A percentile compares a stretch with the other conserved stretches of the same genome.
Evolutionary conservation across 1,140 invertebrate species (phyloP).

Genomic region (Pinna nobilis): DNA sequence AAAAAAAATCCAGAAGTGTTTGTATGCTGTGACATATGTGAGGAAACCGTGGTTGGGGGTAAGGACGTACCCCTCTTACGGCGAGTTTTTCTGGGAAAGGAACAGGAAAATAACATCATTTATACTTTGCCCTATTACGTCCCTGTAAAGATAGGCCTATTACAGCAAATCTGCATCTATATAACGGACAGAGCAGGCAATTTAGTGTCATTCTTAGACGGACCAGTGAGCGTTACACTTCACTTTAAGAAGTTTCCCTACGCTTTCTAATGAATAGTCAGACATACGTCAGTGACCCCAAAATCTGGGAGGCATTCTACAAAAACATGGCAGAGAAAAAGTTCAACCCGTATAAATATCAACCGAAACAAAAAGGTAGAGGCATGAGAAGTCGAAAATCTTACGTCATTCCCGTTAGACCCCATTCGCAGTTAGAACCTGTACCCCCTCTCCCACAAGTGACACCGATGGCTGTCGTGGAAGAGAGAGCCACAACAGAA

Average conservation of each 20-base stretch:
- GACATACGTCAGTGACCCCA: conserved; percentile 29
- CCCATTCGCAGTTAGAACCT: conserved; percentile 8
- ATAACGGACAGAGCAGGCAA: conserved; percentile 14
- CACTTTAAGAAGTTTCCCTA: conserved; percentile 26
- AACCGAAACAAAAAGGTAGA: neutral
- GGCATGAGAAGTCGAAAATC: neutral
- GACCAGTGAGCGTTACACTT: conserved; percentile 13
- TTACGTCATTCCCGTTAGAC: neutral
- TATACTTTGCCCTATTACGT: conserved; percentile 21
- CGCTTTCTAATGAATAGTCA: conserved; percentile 8
- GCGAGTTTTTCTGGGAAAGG: neutral
- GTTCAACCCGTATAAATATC: conserved; percentile 24
- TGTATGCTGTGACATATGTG: conserved; percentile 15
- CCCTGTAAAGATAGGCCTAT: neutral
- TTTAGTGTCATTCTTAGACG: conserved; percentile 13
- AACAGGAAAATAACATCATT: conserved; percentile 5
- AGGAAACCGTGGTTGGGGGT: conserved; percentile 12
- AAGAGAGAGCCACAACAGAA: conserved; percentile 21
- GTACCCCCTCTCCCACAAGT: neutral
- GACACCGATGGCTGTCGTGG: conserved; percentile 26
- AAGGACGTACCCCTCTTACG: conserved; percentile 7
- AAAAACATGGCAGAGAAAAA: conserved; percentile 28
- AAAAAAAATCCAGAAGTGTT: conserved; percentile 4
- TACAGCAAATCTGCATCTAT: conserved; percentile 15
- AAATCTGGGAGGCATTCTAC: conserved; percentile 32